Evolutionary conservation across 2,888 invertebrate genomes (phyloP).

Genomic region (Bellardia pandia): DNA sequence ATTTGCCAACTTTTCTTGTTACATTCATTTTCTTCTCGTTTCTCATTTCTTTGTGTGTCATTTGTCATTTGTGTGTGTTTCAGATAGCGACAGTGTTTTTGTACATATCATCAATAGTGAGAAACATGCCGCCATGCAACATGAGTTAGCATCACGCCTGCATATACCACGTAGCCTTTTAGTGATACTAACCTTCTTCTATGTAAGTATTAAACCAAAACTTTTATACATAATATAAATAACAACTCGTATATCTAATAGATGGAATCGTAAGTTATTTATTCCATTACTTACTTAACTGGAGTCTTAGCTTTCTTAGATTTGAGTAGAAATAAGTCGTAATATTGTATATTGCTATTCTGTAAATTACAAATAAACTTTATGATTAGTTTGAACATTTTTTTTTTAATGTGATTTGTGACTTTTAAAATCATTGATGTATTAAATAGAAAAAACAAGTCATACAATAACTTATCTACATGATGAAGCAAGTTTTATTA

Average conservation of each 20-base stretch:
- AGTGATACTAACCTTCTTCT: conserved; percentile 76
- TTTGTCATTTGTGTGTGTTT: not conserved
- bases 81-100: conserved; percentile 91
- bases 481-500: not conserved
- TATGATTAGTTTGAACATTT: not conserved
- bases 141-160: conserved; percentile 81
- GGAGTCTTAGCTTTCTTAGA: too few species aligned
- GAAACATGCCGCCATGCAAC: conserved; percentile 88
- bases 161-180: conserved; percentile 80
- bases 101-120: conserved; percentile 93
- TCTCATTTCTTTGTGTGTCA: conserved; percentile 8
- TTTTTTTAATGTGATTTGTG: not conserved
- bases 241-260: too few species aligned
- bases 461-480: not conserved
- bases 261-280: too few species aligned
- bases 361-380: too few species aligned
- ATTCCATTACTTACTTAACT: too few species aligned
- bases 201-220: conserved; percentile 70
- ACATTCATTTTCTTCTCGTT: not conserved
- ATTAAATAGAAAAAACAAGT: not conserved
- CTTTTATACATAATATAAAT: too few species aligned
- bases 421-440: not conserved
- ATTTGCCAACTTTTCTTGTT: not conserved
- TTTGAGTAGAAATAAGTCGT: too few species aligned
- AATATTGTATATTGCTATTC: too few species aligned